Evolutionary conservation across 2,797 vertebrate species (phyloP).

Genomic region (Protosalanx chinensis): DNA sequence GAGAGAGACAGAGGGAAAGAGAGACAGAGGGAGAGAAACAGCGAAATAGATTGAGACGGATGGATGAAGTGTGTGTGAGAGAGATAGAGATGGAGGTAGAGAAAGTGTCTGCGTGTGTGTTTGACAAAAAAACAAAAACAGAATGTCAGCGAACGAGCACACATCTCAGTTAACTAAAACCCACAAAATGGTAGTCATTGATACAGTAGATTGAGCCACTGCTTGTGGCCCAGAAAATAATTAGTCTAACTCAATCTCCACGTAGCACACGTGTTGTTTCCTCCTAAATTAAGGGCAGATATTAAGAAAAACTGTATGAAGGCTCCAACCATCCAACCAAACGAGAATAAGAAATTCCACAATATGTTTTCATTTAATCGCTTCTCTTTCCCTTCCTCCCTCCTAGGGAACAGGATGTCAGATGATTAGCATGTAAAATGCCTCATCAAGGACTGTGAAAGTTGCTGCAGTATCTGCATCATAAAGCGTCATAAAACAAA

Average conservation of each 20-base stretch:
- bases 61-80: slow-evolving; percentile 7
- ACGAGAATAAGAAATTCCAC: not conserved
- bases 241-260: slow-evolving; percentile 56
- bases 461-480: slow-evolving; percentile 26
- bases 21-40: slow-evolving; percentile 10
- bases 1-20: not conserved
- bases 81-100: slow-evolving; percentile 15
- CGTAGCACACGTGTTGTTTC: slow-evolving; percentile 45
- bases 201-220: slow-evolving; percentile 47
- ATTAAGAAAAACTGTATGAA: not conserved
- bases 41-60: not conserved
- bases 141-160: not conserved
- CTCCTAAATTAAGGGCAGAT: slow-evolving; percentile 41
- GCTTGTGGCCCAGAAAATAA: slow-evolving; percentile 55
- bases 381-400: slow-evolving; percentile 14
- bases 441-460: slow-evolving; percentile 42
- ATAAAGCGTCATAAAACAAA: slow-evolving; percentile 37
- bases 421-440: slow-evolving; percentile 45
- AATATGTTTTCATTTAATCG: slow-evolving; percentile 19
- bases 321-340: not conserved
- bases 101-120: slow-evolving; percentile 1
- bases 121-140: not conserved
- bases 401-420: slow-evolving; percentile 32
- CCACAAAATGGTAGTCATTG: slow-evolving; percentile 58
- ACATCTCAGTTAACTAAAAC: slow-evolving; percentile 44